A percentile compares a stretch with the other conserved stretches of the same genome.
These are phyloP conservation scores for Plectropomus leopardus DNA, from an alignment of 2,113 vertebrate genomes.

Conservation along the genomic window DNA sequence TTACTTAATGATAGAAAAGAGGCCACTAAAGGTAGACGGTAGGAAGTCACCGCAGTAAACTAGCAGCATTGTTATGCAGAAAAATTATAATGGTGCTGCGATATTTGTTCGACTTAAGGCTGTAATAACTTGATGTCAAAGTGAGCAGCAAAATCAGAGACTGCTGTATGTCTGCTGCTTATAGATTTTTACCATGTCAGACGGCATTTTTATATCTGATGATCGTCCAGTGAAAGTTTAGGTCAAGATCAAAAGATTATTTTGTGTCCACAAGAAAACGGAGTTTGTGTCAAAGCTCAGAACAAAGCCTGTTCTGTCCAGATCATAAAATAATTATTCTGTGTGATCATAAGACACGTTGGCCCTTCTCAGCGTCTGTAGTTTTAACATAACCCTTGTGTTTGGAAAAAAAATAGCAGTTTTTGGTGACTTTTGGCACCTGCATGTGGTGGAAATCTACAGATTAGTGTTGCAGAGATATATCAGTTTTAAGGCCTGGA, in stretches of 20 bases:
- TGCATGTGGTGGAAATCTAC: no score
- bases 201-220: neutral
- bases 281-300: neutral
- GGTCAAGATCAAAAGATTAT: neutral
- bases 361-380: neutral
- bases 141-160: neutral
- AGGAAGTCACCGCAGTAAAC: no score
- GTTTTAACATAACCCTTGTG: slow-evolving; percentile 11
- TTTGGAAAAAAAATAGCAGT: neutral
- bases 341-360: slow-evolving; percentile 1
- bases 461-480: no score
- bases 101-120: neutral
- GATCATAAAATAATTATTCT: slow-evolving; percentile 5
- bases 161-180: neutral
- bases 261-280: neutral
- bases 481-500: no score
- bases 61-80: neutral
- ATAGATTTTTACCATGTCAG: neutral
- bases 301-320: neutral
- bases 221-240: neutral
- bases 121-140: neutral
- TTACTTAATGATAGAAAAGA: no score
- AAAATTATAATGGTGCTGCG: neutral
- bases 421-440: slow-evolving; percentile 7
- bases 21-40: no score